Base-by-base conservation (phyloP, 1,140 invertebrate species). In the Rhizoglyphus robini region DNA sequence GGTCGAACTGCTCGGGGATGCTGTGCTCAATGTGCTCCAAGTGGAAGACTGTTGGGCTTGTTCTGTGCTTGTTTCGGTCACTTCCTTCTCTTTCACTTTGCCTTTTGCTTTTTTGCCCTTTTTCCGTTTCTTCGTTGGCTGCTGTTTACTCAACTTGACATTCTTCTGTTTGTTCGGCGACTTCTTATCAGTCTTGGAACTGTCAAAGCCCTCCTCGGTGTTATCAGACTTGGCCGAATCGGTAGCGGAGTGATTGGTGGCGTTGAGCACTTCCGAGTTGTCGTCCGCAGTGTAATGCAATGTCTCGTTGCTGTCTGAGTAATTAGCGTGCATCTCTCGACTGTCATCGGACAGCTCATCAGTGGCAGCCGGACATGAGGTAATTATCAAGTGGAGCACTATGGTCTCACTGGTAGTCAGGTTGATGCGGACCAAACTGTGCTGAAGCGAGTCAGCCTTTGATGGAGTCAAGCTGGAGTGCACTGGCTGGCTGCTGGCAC, bases 341-440 rank as follows among this genome's bases (percentile, higher is more conserved):
- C 51, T 32, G 23, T 54, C 51, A 25, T 54, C 51, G 23, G 23
- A 25, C 51, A 27, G 8, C 20, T 54, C 51, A 25, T 54, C 51
- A 54, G 51, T 27, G 23, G 8, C 51, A 15, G 51, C 20, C 8
- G 51, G 51, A 54, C 51, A 54, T 8, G 51, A 54, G 51, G 51
- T 54, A 8, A 54, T 54, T 11, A 54, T 32, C 51, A 54, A 54
- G 51, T 54, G 51, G 15, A 54, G 51, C 20, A 54, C 51, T 11
- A 32, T 54, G 8, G 51, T 54, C 20, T 54, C 51, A 32, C 51
- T 54, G 8, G 51, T 20, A 32, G 51, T 54, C 51, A 54, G 20
- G 23, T 54, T 54, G 23, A 54, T 15, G 51, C 20, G 51, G 5
- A 54, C 36, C 36, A 32, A 5, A 54, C 23, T 25, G 41, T 15